These are phyloP conservation scores for Pygoscelis antarcticus DNA, from an alignment of 2,113 vertebrate genomes.

Conservation along the genomic window DNA sequence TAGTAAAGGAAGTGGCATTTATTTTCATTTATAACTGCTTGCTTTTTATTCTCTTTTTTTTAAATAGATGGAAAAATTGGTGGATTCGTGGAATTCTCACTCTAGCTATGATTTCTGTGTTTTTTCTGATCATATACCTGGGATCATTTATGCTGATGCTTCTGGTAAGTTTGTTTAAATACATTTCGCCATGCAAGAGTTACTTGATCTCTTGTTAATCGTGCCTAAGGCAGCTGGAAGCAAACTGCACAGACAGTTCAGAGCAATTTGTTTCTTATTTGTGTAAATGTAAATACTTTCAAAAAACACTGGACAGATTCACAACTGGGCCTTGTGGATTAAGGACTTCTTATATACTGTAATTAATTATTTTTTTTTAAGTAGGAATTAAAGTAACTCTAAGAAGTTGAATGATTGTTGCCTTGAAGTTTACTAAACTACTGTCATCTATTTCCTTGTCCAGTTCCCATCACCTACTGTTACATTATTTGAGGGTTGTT, in stretches of 20 bases:
- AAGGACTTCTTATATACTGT: background rate
- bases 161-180: slow-evolving; percentile 77
- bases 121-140: slow-evolving; percentile 92
- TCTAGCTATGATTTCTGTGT: slow-evolving; percentile 90
- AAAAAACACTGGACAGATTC: background rate
- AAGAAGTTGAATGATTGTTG: background rate
- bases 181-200: background rate
- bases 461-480: background rate
- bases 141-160: slow-evolving; percentile 93
- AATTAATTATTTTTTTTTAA: background rate
- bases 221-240: background rate
- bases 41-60: background rate
- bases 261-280: background rate
- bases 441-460: background rate
- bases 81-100: slow-evolving; percentile 96
- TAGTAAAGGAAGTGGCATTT: background rate
- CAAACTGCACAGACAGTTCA: background rate
- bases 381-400: background rate
- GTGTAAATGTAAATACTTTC: background rate
- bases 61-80: slow-evolving; percentile 95
- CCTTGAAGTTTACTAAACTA: background rate
- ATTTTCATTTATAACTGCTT: background rate
- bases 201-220: background rate
- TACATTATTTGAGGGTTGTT: background rate
- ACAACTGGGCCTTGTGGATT: background rate